Percentiles rank a stretch among this genome's conserved stretches.
Evolutionary conservation across 1,140 invertebrate genomes (phyloP).

Genomic region (Hetaerina americana): DNA sequence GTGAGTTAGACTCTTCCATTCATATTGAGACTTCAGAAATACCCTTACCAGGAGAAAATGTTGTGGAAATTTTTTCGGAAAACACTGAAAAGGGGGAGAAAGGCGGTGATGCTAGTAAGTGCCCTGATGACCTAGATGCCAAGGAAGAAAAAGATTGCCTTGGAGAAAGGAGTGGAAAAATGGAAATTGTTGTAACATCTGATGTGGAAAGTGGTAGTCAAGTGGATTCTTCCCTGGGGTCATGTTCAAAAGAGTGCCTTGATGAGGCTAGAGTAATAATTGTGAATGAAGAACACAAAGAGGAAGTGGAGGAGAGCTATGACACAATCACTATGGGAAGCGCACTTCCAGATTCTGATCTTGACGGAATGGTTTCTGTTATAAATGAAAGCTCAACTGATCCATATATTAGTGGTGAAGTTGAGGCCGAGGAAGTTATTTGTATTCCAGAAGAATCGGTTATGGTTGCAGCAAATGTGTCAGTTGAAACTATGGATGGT

Average conservation of each 20-base stretch:
- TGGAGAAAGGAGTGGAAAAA: neutral
- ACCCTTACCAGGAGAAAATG: neutral
- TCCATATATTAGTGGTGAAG: neutral
- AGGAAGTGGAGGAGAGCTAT: neutral
- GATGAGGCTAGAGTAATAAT: neutral
- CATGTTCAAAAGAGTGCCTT: neutral
- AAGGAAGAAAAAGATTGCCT: neutral
- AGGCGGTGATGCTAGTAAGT: neutral
- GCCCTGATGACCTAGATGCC: neutral
- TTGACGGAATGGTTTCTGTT: neutral
- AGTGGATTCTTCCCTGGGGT: neutral
- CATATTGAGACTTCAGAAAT: neutral
- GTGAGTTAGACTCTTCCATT: neutral
- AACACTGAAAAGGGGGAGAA: neutral
- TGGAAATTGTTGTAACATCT: neutral
- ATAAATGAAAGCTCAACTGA: neutral
- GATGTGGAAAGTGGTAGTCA: neutral
- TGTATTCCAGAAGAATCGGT: neutral
- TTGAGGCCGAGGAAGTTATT: neutral
- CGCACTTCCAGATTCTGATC: neutral
- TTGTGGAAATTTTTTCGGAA: neutral
- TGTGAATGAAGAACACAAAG: neutral
- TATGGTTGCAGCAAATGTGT: conserved; percentile 31
- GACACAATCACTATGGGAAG: neutral
- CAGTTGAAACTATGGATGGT: conserved; percentile 42